phyloP scores from a whole-genome alignment of 2,797 vertebrate species.

The Labroides dimidiatus region DNA sequence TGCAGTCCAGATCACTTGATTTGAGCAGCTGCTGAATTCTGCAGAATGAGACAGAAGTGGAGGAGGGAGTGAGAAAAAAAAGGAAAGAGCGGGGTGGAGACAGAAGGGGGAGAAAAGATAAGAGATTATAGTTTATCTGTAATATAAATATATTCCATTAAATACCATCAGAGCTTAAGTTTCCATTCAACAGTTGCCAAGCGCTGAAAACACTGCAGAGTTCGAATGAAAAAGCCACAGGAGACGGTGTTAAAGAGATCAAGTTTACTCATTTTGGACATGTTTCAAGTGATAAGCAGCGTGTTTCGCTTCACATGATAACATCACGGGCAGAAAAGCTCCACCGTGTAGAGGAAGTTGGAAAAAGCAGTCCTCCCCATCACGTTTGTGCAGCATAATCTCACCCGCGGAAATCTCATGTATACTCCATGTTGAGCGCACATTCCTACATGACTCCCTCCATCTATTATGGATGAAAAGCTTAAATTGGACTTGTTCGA shows the following conservation, averaged over 20 bases:
- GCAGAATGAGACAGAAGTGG: slow-evolving; percentile 59
- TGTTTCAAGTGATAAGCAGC: slow-evolving; percentile 25
- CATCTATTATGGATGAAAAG: slow-evolving; percentile 38
- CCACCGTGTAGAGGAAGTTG: neutral
- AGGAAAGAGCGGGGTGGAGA: slow-evolving; percentile 16
- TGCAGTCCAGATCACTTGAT: slow-evolving; percentile 57
- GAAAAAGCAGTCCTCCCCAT: neutral
- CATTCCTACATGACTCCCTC: slow-evolving; percentile 13
- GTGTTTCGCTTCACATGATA: slow-evolving; percentile 12
- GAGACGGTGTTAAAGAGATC: slow-evolving; percentile 31
- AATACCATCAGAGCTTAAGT: slow-evolving; percentile 38
- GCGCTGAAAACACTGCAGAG: slow-evolving; percentile 15
- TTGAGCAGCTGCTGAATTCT: slow-evolving; percentile 38
- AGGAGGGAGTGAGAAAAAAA: slow-evolving; percentile 22
- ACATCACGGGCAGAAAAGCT: slow-evolving; percentile 7
- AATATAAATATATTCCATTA: slow-evolving; percentile 59
- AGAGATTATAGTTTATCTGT: slow-evolving; percentile 61
- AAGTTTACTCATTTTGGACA: slow-evolving; percentile 28
- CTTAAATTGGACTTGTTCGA: slow-evolving; percentile 29
- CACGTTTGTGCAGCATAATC: neutral
- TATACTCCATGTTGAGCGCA: slow-evolving; percentile 12
- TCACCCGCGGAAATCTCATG: neutral
- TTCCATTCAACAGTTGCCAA: slow-evolving; percentile 51
- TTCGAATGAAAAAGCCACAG: slow-evolving; percentile 37
- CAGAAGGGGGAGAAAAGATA: slow-evolving; percentile 29